phyloP scores from a whole-genome alignment of 2,113 vertebrate genomes.

The Dromas ardeola region DNA sequence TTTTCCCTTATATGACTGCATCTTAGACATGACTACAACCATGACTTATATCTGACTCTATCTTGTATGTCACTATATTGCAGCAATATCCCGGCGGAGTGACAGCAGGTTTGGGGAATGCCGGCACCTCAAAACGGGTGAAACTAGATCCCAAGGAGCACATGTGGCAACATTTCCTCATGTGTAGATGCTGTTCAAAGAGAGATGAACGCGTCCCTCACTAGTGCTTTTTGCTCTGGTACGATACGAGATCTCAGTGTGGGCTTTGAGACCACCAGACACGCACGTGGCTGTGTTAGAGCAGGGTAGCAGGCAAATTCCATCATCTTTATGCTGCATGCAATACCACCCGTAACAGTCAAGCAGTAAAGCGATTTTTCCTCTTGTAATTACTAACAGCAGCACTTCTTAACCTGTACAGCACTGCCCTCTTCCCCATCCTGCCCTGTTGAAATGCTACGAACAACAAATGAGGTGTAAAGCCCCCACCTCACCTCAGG shows the following conservation, averaged over 20 bases:
- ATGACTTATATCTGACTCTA: neutral
- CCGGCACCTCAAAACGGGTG: neutral
- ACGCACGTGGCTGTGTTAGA: rapidly evolving
- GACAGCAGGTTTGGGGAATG: neutral
- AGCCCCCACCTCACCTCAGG: neutral
- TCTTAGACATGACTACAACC: neutral
- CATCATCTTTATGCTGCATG: neutral
- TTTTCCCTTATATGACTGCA: neutral
- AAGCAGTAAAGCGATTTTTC: neutral
- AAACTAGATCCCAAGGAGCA: neutral
- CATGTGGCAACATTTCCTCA: rapidly evolving
- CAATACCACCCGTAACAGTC: neutral
- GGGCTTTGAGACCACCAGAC: neutral
- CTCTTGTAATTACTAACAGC: neutral
- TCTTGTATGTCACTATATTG: neutral
- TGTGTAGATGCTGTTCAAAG: neutral
- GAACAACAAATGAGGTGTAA: neutral
- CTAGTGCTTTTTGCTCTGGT: neutral
- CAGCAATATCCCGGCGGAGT: neutral
- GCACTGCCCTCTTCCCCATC: neutral
- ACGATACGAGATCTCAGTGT: rapidly evolving
- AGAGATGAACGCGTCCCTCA: neutral
- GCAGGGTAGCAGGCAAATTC: neutral
- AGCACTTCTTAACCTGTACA: neutral
- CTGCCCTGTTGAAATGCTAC: neutral